Base-by-base conservation (phyloP, 1,140 invertebrate genomes). In the Apocrypta bakeri region DNA sequence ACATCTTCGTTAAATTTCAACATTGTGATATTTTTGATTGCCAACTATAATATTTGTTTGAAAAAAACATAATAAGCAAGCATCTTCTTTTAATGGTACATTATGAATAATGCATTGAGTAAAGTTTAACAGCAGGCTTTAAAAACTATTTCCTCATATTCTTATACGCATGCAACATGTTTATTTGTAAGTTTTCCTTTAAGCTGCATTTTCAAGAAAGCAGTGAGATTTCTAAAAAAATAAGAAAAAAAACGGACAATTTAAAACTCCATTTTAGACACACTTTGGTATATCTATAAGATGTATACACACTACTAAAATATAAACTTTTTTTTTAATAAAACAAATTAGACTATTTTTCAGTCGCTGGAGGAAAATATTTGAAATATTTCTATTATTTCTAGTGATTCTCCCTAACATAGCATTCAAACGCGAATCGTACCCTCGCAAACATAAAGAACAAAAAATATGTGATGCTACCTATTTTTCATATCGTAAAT, bases 1-100 rank as follows among this genome's bases (percentile, higher is more conserved):
- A 86, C 37, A 24, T 89, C 69, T 76, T 89, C 83, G 21, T 86
- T 66, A 24, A 86, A 87, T 48, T 74, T 86, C 68, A 86, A 83
- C 88, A 90, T 90, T 64, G 42, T 85, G 14, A 27, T 24, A 40
- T 7, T 2, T 76, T 37, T 21, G 17, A 56, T 56, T n/a, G 48
- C n/a, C 48, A 56, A 56, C 48, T 56, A 56, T n/a, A 56, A 56
- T 56, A n/a, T n/a, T 56, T 56, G 48, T 7, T 17, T 56, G 7
- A n/a, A 56, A n/a, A 56, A n/a, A 56, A 6, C 17, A 56, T 56
- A n/a, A 56, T 56, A n/a, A 56, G n/a, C 17, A 56, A 56, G 17
- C 48, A 56, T 56, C 48, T 6, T 21, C 48, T 56, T n/a, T n/a
- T n/a, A 56, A 6, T 21, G 48, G 48, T 56, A 56, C 17, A 6